Conservation (phyloP, 2,797 vertebrate genomes). For the Enteromius fasciolatus region DNA sequence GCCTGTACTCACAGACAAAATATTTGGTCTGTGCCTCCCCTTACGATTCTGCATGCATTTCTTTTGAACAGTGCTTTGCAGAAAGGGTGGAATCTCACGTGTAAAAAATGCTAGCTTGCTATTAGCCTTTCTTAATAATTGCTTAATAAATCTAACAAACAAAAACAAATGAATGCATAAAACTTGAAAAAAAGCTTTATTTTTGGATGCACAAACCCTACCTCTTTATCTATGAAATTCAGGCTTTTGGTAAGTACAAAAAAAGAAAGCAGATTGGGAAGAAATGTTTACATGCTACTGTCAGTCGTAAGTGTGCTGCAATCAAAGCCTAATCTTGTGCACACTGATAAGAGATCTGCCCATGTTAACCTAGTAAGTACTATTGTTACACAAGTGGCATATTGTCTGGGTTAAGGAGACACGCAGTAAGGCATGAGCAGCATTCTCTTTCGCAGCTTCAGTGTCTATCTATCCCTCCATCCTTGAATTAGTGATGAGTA, state of each 20-base stretch:
- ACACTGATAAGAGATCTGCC: conserved; percentile 49
- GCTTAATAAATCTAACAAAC: too few species aligned
- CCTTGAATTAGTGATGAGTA: conserved; percentile 78
- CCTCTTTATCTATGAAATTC: background rate
- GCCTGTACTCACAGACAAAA: too few species aligned
- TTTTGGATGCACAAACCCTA: background rate
- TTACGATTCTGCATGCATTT: too few species aligned
- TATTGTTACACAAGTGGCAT: conserved; percentile 51
- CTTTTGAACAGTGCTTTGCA: too few species aligned
- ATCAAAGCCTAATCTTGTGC: conserved; percentile 42
- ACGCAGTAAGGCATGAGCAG: conserved; percentile 39
- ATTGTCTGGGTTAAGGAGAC: conserved; percentile 33
- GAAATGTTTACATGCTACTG: background rate
- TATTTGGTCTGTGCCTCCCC: too few species aligned
- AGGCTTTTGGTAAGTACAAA: background rate
- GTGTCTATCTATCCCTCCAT: conserved; percentile 50
- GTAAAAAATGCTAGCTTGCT: too few species aligned
- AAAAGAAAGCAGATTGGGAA: background rate
- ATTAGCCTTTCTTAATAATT: too few species aligned
- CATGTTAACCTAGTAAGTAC: conserved; percentile 37
- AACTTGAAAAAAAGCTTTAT: background rate
- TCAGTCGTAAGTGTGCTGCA: conserved; percentile 32
- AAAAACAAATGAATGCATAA: background rate
- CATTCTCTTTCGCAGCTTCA: conserved; percentile 40
- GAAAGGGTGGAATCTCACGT: too few species aligned